Conservation (phyloP, 2,113 vertebrate genomes). For the Microtus montanus region DNA sequence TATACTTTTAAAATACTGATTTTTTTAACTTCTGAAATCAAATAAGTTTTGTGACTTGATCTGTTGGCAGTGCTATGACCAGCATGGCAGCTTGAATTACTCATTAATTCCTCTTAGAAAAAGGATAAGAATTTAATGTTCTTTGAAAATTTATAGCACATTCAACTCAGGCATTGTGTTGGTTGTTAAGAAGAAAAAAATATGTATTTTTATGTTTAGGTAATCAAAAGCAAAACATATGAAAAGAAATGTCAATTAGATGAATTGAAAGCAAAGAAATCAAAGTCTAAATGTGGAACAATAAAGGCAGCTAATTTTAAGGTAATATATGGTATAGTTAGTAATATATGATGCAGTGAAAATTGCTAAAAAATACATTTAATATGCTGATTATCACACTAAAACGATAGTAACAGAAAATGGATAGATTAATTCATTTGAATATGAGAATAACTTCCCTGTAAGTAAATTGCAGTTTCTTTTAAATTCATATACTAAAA, state of each 20-base stretch:
- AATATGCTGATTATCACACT: background rate
- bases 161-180: background rate
- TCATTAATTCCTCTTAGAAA: constrained; percentile 20
- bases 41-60: constrained; percentile 8
- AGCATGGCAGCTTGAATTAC: constrained; percentile 5
- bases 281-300: background rate
- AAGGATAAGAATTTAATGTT: constrained; percentile 23
- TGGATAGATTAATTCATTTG: background rate
- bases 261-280: constrained; percentile 13
- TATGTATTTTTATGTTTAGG: background rate
- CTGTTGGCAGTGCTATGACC: background rate
- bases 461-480: background rate
- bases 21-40: background rate
- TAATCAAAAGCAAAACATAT: background rate
- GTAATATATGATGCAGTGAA: background rate
- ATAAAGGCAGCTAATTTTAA: background rate
- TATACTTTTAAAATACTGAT: background rate
- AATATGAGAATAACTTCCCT: background rate
- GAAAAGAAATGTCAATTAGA: background rate
- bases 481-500: background rate
- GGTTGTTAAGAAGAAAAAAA: background rate
- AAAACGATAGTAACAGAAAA: background rate
- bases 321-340: background rate
- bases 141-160: background rate
- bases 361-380: background rate